phyloP scores from a whole-genome alignment of 1,140 invertebrate genomes.

The Drosophila ohnishii region DNA sequence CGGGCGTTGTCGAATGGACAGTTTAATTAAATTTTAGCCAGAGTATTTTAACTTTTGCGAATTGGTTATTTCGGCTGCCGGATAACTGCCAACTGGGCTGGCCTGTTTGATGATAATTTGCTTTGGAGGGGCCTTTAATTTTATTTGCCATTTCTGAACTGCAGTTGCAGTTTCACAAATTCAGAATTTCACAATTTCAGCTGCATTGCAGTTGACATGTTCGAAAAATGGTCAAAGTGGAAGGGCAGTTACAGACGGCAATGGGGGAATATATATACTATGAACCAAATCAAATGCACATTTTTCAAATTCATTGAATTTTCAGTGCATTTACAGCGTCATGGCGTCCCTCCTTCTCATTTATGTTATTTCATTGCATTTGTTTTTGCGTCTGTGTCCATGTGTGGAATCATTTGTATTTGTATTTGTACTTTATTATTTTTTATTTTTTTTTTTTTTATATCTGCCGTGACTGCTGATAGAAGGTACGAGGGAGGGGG shows the following conservation, averaged over 20 bases:
- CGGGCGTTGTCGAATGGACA: conserved; percentile 24
- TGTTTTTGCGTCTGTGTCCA: conserved; percentile 39
- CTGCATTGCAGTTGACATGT: conserved; percentile 77
- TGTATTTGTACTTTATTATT: conserved; percentile 48
- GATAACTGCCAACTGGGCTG: conserved; percentile 7
- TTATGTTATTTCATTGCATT: conserved; percentile 59
- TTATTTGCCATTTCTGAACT: conserved; percentile 80
- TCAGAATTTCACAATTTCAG: conserved; percentile 32
- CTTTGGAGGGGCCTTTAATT: conserved; percentile 70
- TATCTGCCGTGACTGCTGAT: conserved; percentile 44
- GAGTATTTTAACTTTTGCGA: conserved; percentile 39
- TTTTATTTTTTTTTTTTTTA: conserved; percentile 12
- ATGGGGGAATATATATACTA: conserved; percentile 41
- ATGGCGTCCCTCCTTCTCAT: conserved; percentile 15
- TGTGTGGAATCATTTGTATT: conserved; percentile 28
- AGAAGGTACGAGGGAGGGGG: conserved; percentile 3
- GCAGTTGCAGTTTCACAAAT: conserved; percentile 46
- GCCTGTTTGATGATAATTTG: conserved; percentile 40
- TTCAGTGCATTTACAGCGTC: conserved; percentile 59
- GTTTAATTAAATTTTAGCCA: conserved; percentile 51
- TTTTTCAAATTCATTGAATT: conserved; percentile 81
- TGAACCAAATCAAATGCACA: conserved; percentile 79
- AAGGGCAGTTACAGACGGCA: conserved; percentile 22
- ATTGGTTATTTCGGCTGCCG: conserved; percentile 28
- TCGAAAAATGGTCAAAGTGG: conserved; percentile 49